Percentiles rank a stretch among this genome's conserved stretches.
These are phyloP conservation scores for Tenthredo notha DNA, from an alignment of 2,888 invertebrate genomes.

Conservation along the genomic window DNA sequence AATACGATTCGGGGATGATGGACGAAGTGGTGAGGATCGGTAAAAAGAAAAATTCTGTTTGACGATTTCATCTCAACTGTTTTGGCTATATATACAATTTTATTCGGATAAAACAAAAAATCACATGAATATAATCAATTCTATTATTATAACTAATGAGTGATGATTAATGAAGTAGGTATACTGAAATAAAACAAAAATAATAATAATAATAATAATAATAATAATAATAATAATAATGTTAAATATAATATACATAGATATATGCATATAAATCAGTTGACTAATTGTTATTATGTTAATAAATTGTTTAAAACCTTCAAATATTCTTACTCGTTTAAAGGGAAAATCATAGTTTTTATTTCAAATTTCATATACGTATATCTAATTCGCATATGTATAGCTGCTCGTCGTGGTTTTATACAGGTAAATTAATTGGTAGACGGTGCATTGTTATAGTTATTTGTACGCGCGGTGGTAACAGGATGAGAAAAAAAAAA, in stretches of 20 bases:
- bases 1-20: not conserved
- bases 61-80: not conserved
- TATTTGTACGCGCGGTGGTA: not conserved
- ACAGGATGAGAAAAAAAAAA: not conserved
- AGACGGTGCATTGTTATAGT: not conserved
- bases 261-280: slow-evolving; percentile 27
- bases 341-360: not conserved
- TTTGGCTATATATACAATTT: slow-evolving; percentile 35
- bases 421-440: not conserved
- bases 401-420: not conserved
- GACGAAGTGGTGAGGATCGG: not conserved
- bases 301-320: slow-evolving; percentile 44
- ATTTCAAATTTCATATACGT: not conserved
- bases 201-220: not conserved
- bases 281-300: slow-evolving; percentile 36
- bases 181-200: not conserved
- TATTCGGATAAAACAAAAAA: slow-evolving; percentile 56
- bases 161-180: slow-evolving; percentile 24
- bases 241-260: slow-evolving; percentile 7
- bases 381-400: not conserved
- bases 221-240: not conserved
- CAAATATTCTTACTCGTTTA: not conserved
- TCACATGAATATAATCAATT: not conserved
- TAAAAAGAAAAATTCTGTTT: slow-evolving; percentile 11
- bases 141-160: not conserved